Conservation (phyloP, 2,113 vertebrate species). For the Peucedramus taeniatus region DNA sequence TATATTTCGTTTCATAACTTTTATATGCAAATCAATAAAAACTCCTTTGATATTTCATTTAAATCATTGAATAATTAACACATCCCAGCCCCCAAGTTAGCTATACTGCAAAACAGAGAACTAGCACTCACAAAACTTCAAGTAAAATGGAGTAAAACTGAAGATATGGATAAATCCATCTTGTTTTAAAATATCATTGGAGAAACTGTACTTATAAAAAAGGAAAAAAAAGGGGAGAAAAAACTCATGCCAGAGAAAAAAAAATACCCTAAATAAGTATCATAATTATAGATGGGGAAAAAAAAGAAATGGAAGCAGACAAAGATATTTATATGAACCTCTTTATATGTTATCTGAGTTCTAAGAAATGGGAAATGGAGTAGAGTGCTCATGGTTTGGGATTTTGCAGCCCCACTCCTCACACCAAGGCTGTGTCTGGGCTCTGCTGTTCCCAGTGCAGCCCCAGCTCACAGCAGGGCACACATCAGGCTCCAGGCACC, state of each 20-base stretch:
- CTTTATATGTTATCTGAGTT: neutral
- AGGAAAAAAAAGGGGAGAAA: neutral
- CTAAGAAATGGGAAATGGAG: neutral
- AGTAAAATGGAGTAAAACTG: neutral
- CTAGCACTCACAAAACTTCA: neutral
- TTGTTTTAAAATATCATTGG: neutral
- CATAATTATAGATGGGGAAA: neutral
- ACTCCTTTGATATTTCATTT: conserved; percentile 57
- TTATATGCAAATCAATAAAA: conserved; percentile 69
- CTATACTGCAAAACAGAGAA: neutral
- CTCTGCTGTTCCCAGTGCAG: neutral
- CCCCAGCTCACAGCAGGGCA: neutral
- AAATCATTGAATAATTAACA: conserved; percentile 68
- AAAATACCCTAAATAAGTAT: neutral
- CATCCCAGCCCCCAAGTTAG: neutral
- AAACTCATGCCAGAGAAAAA: neutral
- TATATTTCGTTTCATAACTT: conserved; percentile 57
- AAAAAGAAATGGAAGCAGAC: neutral
- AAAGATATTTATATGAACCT: neutral
- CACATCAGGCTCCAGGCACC: accelerated
- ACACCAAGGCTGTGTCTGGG: neutral
- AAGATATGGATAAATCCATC: neutral
- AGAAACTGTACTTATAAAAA: neutral
- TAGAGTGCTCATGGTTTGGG: neutral
- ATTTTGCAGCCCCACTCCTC: neutral